Conservation (phyloP, 1,140 invertebrate genomes). For the Drosophila grimshawi region DNA sequence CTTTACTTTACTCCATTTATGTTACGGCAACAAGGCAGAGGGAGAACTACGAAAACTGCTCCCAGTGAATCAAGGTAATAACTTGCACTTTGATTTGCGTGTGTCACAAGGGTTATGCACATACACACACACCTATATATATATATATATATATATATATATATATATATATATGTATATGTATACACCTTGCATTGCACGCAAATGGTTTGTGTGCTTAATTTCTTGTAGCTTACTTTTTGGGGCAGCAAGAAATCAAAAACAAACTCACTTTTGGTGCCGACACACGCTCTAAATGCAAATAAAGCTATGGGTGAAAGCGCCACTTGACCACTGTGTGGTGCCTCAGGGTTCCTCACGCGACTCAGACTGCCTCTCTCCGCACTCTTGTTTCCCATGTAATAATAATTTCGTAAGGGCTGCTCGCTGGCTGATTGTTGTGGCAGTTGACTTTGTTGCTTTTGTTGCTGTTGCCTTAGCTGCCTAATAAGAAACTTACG, state of each 20-base stretch:
- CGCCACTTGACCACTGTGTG: constrained; percentile 66
- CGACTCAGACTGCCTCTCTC: constrained; percentile 40
- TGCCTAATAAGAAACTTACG: constrained; percentile 79
- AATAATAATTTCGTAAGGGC: constrained; percentile 71
- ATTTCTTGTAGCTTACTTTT: constrained; percentile 74
- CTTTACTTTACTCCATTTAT: constrained; percentile 31
- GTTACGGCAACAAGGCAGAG: constrained; percentile 23
- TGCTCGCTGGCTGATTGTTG: constrained; percentile 47
- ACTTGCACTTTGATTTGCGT: constrained; percentile 76
- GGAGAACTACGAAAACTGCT: background rate
- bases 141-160: constrained; percentile 21
- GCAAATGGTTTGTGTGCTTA: constrained; percentile 73
- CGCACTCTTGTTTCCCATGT: constrained; percentile 36
- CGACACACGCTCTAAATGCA: constrained; percentile 72
- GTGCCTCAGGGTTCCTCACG: constrained; percentile 68
- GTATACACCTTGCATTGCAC: constrained; percentile 64
- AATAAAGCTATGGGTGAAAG: constrained; percentile 61
- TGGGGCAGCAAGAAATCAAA: constrained; percentile 58
- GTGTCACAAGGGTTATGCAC: constrained; percentile 50
- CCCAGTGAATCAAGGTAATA: constrained; percentile 77
- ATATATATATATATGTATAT: background rate
- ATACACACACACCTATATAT: background rate
- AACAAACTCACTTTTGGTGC: constrained; percentile 21
- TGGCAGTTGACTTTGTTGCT: constrained; percentile 71
- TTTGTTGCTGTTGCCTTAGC: constrained; percentile 50